Percentiles rank a stretch among this genome's conserved stretches.
Evolutionary conservation across 2,113 vertebrate genomes (phyloP).

Genomic region (Chlorodrepanis virens): DNA sequence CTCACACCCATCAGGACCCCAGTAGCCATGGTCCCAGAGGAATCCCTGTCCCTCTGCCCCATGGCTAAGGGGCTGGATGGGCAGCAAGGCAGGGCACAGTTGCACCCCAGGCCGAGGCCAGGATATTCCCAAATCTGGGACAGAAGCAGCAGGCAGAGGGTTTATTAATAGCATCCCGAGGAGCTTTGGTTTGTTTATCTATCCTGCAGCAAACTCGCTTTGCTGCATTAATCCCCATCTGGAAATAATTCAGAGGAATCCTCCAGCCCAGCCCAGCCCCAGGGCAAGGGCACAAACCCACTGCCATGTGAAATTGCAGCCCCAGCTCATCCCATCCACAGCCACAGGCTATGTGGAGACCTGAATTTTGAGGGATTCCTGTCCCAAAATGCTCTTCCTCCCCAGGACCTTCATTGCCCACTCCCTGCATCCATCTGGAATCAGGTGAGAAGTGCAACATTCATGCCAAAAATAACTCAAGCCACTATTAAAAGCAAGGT

Average conservation of each 20-base stretch:
- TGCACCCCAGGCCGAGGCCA: background rate
- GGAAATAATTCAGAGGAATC: conserved; percentile 59
- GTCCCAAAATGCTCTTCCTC: background rate
- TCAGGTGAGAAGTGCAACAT: background rate
- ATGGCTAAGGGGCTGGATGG: accelerated
- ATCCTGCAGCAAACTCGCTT: background rate
- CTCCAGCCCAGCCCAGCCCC: conserved; percentile 2
- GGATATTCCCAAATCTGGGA: background rate
- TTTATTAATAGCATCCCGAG: conserved; percentile 49
- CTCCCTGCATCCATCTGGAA: background rate
- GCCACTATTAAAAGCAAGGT: background rate
- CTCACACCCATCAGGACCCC: background rate
- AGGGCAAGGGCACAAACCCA: background rate
- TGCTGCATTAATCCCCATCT: conserved; percentile 62
- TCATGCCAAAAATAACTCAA: background rate
- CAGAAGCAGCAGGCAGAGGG: background rate
- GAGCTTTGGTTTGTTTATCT: conserved; percentile 55
- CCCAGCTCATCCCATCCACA: background rate
- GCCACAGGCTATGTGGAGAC: background rate
- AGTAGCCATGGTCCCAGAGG: accelerated
- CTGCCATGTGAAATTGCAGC: background rate
- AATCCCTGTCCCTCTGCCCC: background rate
- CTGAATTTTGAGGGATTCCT: background rate
- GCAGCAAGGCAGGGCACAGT: background rate
- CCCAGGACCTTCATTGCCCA: background rate